Evolutionary conservation across 2,888 invertebrate genomes (phyloP), one percentile per base, ranked within the genome.

Genomic region (Macrophya annulata): DNA sequence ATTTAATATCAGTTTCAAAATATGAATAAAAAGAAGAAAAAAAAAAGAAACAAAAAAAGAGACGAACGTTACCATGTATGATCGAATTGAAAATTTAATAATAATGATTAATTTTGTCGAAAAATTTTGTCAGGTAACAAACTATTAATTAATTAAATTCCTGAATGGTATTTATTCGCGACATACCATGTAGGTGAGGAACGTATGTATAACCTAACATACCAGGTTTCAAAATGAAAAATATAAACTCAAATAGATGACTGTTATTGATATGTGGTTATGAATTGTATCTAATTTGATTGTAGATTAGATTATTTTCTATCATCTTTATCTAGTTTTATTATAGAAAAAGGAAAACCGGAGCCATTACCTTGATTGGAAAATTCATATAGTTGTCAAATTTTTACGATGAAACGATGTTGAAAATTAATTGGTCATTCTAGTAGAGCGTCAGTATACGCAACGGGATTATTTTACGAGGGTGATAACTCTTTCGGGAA

Each of bases 321-420:
- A 51, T 51, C 15, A 51, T 51, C 17, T 71, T 17, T 31, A 40
- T 40, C 6, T 17, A 37, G 17, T 71, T 40, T 71, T 15, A 59
- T 71, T n/a, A 40, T n/a, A 25, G 68, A 12, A 68, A 71, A 8
- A 37, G 15, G 0, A 9, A 37, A 71, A 17, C 17, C 5, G 48
- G 48, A 25, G 45, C 77, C 77, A 51, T 77, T 79, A 79, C 9
- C 59, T 40, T 59, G 79, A 79, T 79, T 79, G 59, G 79, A 37
- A 59, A 37, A 37, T 79, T 79, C 37, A 59, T 59, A 31, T 17
- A 21, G 76, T 76, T 51, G 76, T 76, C 76, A 76, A 76, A n/a
- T n/a, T 51, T 76, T 21, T 31, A 17, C 31, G 48, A 51, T 6
- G 31, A n/a, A 76, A 51, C 45, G 74, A 74, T 45, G 74, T 45